Evolutionary conservation across 2,888 invertebrate genomes (phyloP), one percentile per base, ranked within the genome.

Genomic region (Amphipoea oculea): DNA sequence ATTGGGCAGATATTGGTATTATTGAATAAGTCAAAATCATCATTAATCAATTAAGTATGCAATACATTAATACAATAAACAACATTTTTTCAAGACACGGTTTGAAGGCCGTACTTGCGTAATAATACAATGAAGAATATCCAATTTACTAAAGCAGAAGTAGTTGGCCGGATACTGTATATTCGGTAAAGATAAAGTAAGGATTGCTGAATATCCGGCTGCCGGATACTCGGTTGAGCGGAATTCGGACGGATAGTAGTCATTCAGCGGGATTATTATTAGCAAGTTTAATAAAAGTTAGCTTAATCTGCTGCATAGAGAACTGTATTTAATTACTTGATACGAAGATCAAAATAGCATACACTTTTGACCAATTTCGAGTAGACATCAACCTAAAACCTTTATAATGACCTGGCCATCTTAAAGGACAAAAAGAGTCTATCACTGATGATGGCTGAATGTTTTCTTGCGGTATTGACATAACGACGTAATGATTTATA

Each of bases 121-220:
- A 60, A 4, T n/a, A 23, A n/a, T 60, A 60, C 7, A 40, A 60
- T 60, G n/a, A n/a, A 60, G 5, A 62, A 6, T 14, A 62, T 36
- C 63, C 63, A 20, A 36, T 65, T 65, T 40, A 40, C 2, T 11
- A 4, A 40, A 40, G 4, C 11, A 1, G 4, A 65, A 2, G 20
- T 65, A 29, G 29, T 71, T 51, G 2, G 3, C 2, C 14, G 5
- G 29, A 72, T n/a, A 42, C 40, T n/a, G 48, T 3, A 48, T 11
- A 69, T 23, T 23, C 9, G 12, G 36, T 23, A 70, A 54, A 4
- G 23, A 14, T 42, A 12, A 4, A 45, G 4, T 4, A 36, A 20
- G 29, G 1, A 36, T 7, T 62, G 5, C 14, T 36, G 6, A 80
- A n/a, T 78, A 78, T 79, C 42, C 42, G 51, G 14, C 42, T 20